Evolutionary conservation across 92 coral and sea anemone genomes (phyloP).

Genomic region (Heteractis magnifica): DNA sequence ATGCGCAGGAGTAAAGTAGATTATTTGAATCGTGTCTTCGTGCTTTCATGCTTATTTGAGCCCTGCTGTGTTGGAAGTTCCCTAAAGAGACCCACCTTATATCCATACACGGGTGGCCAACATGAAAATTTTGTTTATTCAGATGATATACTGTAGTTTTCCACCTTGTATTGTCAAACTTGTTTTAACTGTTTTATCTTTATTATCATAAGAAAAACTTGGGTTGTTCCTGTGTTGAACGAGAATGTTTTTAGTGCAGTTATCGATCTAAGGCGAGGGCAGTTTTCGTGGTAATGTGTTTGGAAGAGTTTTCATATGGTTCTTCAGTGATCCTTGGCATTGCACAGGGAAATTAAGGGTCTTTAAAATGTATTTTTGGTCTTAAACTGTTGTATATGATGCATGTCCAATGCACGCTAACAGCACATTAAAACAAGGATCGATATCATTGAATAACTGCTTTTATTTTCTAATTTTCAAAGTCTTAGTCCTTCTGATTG

Average conservation of each 20-base stretch:
- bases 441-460: neutral
- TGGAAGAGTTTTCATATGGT: slow-evolving; percentile 39
- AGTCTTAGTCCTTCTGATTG: neutral
- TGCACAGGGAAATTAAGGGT: slow-evolving; percentile 29
- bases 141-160: neutral
- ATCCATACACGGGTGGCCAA: slow-evolving; percentile 16
- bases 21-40: neutral
- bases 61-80: slow-evolving; percentile 14
- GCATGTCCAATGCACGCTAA: neutral
- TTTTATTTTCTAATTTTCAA: neutral
- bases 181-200: neutral
- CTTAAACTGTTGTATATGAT: slow-evolving; percentile 11
- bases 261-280: neutral
- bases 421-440: neutral
- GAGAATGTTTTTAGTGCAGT: neutral
- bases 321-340: slow-evolving; percentile 26
- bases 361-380: slow-evolving; percentile 30
- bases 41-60: slow-evolving; percentile 17
- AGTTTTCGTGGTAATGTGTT: slow-evolving; percentile 14
- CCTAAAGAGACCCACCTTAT: slow-evolving; percentile 28
- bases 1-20: slow-evolving; percentile 29
- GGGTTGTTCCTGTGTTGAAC: neutral
- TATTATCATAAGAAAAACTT: slow-evolving; percentile 12
- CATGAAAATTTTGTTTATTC: slow-evolving; percentile 18
- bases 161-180: neutral